Conservation (phyloP, 2,113 vertebrate species). For the Notothenia coriiceps region DNA sequence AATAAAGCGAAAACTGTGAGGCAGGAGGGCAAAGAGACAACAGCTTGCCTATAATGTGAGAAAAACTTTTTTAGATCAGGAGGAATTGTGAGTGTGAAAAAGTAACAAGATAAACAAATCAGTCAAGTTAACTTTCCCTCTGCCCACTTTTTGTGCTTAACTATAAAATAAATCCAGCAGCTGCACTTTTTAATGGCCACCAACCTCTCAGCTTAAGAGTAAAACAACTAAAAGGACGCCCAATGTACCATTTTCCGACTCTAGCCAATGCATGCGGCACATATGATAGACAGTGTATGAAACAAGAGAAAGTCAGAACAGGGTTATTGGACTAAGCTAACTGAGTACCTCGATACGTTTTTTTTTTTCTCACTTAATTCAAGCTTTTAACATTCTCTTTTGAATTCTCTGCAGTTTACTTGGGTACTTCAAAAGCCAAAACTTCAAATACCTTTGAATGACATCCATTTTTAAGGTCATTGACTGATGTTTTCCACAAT, state of each 20-base stretch:
- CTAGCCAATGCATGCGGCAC: not conserved
- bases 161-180: conserved; percentile 15
- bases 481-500: not conserved
- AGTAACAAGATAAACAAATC: conserved; percentile 16
- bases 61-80: not conserved
- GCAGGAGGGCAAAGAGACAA: conserved; percentile 2
- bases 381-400: not conserved
- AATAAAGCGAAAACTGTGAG: not conserved
- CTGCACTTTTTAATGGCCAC: conserved; percentile 17
- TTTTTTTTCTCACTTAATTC: not conserved
- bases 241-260: not conserved
- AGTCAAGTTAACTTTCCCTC: conserved; percentile 26
- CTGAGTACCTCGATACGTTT: not conserved
- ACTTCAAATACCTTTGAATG: not conserved
- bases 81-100: conserved; percentile 9
- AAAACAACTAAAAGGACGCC: not conserved
- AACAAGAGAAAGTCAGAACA: not conserved
- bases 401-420: not conserved
- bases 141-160: conserved; percentile 25
- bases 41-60: conserved; percentile 8
- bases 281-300: not conserved
- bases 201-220: rapidly evolving
- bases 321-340: not conserved
- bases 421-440: not conserved
- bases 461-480: not conserved